Conservation (phyloP, 2,888 invertebrate genomes). For the Papilio protenor region DNA sequence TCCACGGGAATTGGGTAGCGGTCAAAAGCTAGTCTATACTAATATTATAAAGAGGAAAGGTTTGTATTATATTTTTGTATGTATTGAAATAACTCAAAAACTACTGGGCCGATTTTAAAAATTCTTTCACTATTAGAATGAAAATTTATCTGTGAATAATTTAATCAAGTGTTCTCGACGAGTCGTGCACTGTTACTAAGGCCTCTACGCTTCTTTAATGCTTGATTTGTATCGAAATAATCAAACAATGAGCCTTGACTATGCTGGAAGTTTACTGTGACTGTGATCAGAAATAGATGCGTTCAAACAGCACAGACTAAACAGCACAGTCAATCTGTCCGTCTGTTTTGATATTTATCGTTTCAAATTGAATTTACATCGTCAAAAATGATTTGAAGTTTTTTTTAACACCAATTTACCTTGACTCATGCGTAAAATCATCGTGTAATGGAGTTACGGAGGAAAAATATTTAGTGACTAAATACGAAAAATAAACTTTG, state of each 20-base stretch:
- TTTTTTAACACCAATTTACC: background rate
- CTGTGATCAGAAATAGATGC: slow-evolving; percentile 59
- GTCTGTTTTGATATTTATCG: slow-evolving; percentile 55
- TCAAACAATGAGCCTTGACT: slow-evolving; percentile 3
- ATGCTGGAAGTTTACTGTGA: background rate
- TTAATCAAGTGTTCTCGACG: no score
- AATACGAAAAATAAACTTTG: no score
- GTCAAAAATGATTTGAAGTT: slow-evolving; percentile 20
- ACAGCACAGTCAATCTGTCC: slow-evolving; percentile 64
- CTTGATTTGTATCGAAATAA: slow-evolving; percentile 11
- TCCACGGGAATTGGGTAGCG: no score
- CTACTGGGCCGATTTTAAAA: no score
- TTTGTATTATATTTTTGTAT: no score
- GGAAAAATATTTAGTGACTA: background rate
- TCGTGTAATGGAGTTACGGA: background rate
- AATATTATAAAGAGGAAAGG: no score
- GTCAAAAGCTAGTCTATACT: no score
- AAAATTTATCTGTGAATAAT: no score
- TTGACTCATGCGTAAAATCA: background rate
- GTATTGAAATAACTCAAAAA: no score
- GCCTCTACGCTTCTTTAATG: no score
- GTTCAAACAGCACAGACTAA: slow-evolving; percentile 72
- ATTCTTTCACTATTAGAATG: no score
- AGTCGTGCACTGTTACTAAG: no score
- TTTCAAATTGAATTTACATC: slow-evolving; percentile 33